phyloP scores from a whole-genome alignment of 2,888 invertebrate species.

The Calephelis perditalis region DNA sequence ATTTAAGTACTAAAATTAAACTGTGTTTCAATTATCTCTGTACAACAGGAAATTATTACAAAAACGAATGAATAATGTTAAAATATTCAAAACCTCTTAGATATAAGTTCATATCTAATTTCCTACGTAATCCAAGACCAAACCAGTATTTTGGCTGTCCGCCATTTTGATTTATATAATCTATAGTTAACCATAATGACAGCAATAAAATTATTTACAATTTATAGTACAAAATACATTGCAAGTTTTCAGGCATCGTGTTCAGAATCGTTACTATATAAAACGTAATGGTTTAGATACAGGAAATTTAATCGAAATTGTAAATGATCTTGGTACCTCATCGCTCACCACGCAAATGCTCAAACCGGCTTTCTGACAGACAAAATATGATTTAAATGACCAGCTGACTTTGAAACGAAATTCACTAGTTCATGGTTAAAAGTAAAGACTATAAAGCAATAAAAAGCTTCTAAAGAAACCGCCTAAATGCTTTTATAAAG shows the following conservation, averaged over 20 bases:
- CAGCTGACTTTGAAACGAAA: conserved; percentile 38
- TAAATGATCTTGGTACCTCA: conserved; percentile 43
- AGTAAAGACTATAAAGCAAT: conserved; percentile 8
- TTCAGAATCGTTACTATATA: conserved; percentile 16
- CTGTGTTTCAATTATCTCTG: conserved; percentile 6
- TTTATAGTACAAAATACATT: conserved; percentile 30
- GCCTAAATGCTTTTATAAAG: conserved; percentile 20
- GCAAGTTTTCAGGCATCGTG: conserved; percentile 18
- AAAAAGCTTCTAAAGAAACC: conserved; percentile 19
- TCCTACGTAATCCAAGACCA: conserved; percentile 50
- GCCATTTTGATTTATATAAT: conserved; percentile 68
- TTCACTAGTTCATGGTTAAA: conserved; percentile 8
- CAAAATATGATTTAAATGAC: conserved; percentile 38
- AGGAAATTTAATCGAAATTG: conserved; percentile 27
- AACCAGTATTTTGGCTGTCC: conserved; percentile 69
- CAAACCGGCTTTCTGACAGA: conserved; percentile 26
- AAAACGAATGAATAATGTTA: conserved; percentile 8
- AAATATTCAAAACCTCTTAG: conserved; percentile 1
- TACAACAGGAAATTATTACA: conserved; percentile 16
- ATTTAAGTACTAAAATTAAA: not conserved
- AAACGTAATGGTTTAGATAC: conserved; percentile 35
- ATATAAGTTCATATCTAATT: conserved; percentile 37
- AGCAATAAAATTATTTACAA: conserved; percentile 30
- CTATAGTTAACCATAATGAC: conserved; percentile 54
- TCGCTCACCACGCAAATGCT: conserved; percentile 69